These are phyloP conservation scores for Oryctolagus cuniculus DNA, from an alignment of 2,113 vertebrate genomes.

Conservation along the genomic window mOryCun1.1 NC_091442.1:98501-99000, in stretches of 20 bases:
- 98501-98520: too few relatives aligned
- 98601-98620: constrained; percentile 60
- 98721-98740: background rate
- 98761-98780: background rate
- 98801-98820: background rate
- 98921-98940: background rate
- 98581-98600: constrained; percentile 28
- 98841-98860: background rate
- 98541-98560: too few relatives aligned
- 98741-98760: background rate
- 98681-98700: constrained; percentile 76
- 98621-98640: constrained; percentile 67
- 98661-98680: constrained; percentile 74
- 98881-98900: background rate
- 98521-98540: too few relatives aligned
- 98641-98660: constrained; percentile 66
- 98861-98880: too few relatives aligned
- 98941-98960: background rate
- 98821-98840: background rate
- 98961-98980: too few relatives aligned
- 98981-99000: too few relatives aligned
- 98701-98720: constrained; percentile 72
- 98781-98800: background rate
- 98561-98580: too few relatives aligned
- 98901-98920: background rate